Evolutionary conservation across 2,888 invertebrate species (phyloP).

Genomic region (Anticlea derivata): DNA sequence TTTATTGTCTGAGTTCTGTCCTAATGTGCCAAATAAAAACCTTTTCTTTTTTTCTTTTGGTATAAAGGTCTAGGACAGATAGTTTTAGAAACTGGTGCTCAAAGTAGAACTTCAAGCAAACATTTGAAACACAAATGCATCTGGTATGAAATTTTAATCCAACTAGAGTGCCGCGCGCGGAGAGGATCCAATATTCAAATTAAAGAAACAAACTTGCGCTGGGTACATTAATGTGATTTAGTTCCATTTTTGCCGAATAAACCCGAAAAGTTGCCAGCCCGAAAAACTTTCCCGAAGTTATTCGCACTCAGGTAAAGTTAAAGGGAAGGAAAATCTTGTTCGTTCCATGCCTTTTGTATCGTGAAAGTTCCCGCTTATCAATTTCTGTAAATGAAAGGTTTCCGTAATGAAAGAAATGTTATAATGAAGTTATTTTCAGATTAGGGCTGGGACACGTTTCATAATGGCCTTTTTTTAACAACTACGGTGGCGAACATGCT

Average conservation of each 20-base stretch:
- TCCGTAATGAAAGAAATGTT: slow-evolving; percentile 52
- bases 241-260: slow-evolving; percentile 60
- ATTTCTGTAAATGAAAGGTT: slow-evolving; percentile 61
- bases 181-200: slow-evolving; percentile 58
- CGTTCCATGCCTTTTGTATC: slow-evolving; percentile 50
- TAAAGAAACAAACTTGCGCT: slow-evolving; percentile 52
- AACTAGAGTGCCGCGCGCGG: slow-evolving; percentile 40
- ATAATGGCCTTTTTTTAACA: too few relatives aligned
- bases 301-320: slow-evolving; percentile 61
- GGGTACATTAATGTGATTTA: slow-evolving; percentile 60
- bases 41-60: too few relatives aligned
- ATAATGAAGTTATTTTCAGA: slow-evolving; percentile 50
- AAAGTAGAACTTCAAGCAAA: slow-evolving; percentile 32
- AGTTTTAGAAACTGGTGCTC: slow-evolving; percentile 12
- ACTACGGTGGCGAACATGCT: too few relatives aligned
- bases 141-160: slow-evolving; percentile 50
- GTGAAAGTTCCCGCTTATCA: slow-evolving; percentile 61
- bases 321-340: slow-evolving; percentile 47
- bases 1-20: too few relatives aligned
- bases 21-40: too few relatives aligned
- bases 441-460: slow-evolving; percentile 24
- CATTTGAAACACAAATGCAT: slow-evolving; percentile 48
- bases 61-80: too few relatives aligned
- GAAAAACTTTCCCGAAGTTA: slow-evolving; percentile 54
- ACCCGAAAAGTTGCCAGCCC: slow-evolving; percentile 46